Base-by-base conservation (phyloP, 2,113 vertebrate species). In the Perccottus glenii region DNA sequence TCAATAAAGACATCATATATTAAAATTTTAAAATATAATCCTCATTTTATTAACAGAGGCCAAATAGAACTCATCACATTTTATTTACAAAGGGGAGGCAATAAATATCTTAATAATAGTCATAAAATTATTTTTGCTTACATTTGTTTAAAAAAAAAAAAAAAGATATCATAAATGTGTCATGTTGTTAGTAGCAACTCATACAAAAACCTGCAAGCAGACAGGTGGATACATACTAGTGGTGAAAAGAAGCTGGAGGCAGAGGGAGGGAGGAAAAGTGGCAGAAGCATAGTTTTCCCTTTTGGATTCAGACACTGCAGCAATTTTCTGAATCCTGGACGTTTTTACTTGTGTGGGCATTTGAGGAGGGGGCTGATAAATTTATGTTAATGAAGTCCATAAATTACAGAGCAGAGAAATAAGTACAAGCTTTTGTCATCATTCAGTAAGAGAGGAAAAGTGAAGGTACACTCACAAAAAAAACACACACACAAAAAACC, bases 61-160 rank as follows among this genome's bases (percentile, higher is more conserved):
- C 91, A 93, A 91, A 93, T 92, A 93, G 87, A 93, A 93, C 89
- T 92, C 90, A 90, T 89, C 86, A 92, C 88, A 92, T 90, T 92
- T 90, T 93, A 93, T 94, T 93, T 93, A 94, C 93, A 94, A 87
- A 90, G 86, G 1, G 90, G 88, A 93, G 88, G 90, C 90, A 94
- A 94, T 94, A 94, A 94, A 94, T 94, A 94, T 93, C 89, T 93
- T 92, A 88, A 93, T 92, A 92, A 93, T 93, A 92, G 88, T 92
- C 92, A 92, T 94, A 94, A 93, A 94, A 93, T 92, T 91, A 91
- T 85, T 92, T 92, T 92, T 90, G 89, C 84, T 91, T 92, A 93
- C 90, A 92, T 91, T 92, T 92, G 83, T 87, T 88, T 88, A 47
- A 51, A 75, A 77, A 81, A 77, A 63, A 47, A 75, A 79, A 75